Evolutionary conservation across 2,888 invertebrate species (phyloP).

Genomic region (Andrena camellia): DNA sequence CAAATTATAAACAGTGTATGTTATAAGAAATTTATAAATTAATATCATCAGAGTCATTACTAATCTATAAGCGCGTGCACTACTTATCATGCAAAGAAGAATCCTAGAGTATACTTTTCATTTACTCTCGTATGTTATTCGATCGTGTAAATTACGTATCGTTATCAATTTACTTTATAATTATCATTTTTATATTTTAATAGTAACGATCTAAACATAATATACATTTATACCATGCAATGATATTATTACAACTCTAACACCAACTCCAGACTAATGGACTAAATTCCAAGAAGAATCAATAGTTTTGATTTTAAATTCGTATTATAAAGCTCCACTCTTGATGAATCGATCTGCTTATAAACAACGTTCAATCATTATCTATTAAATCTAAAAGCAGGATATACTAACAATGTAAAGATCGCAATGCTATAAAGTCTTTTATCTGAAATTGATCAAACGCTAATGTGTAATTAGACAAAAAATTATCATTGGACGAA

Average conservation of each 20-base stretch:
- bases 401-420: neutral
- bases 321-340: neutral
- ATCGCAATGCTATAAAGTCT: neutral
- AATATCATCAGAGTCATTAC: conserved; percentile 34
- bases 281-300: neutral
- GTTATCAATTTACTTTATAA: neutral
- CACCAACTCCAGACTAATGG: neutral
- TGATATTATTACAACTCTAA: neutral
- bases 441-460: neutral
- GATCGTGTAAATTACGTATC: neutral
- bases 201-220: neutral
- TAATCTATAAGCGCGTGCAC: conserved; percentile 35
- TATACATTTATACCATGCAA: neutral
- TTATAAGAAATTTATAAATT: conserved; percentile 70
- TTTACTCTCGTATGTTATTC: neutral
- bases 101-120: neutral
- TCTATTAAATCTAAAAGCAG: neutral
- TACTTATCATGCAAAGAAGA: conserved; percentile 32
- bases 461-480: too few relatives aligned
- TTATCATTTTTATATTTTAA: neutral
- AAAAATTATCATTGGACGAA: too few relatives aligned
- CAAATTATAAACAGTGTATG: conserved; percentile 75
- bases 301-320: neutral
- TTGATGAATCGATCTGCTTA: too few relatives aligned
- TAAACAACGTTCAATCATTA: too few relatives aligned